phyloP scores from a whole-genome alignment of 2,888 invertebrate genomes.

The Metellina segmentata region DNA sequence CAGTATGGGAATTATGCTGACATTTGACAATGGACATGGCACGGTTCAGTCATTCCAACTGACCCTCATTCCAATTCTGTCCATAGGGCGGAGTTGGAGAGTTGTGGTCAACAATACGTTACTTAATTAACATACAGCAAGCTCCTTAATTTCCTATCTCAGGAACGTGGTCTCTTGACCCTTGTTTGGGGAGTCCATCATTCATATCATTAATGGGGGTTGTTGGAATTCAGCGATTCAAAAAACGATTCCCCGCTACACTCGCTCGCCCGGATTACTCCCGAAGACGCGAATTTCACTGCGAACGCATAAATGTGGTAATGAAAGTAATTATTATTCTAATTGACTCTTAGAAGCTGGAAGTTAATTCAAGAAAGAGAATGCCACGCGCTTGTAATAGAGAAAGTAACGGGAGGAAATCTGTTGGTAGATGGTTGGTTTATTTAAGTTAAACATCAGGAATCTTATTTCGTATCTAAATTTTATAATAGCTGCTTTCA shows the following conservation, averaged over 20 bases:
- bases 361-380: neutral
- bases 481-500: too few relatives aligned
- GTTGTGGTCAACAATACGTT: slow-evolving; percentile 70
- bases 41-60: slow-evolving; percentile 62
- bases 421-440: too few relatives aligned
- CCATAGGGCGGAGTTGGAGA: slow-evolving; percentile 49
- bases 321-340: neutral
- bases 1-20: slow-evolving; percentile 61
- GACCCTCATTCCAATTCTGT: slow-evolving; percentile 50
- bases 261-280: neutral
- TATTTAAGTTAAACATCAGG: too few relatives aligned
- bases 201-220: slow-evolving; percentile 61
- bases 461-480: too few relatives aligned
- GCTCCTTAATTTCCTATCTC: slow-evolving; percentile 71
- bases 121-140: slow-evolving; percentile 73
- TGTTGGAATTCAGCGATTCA: slow-evolving; percentile 21
- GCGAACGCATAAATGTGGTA: neutral
- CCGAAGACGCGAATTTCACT: neutral
- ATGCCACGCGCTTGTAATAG: too few relatives aligned
- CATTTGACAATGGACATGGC: slow-evolving; percentile 51
- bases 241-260: neutral
- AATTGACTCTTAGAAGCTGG: neutral
- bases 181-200: slow-evolving; percentile 55
- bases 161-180: slow-evolving; percentile 66
- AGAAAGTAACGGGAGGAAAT: too few relatives aligned